Conservation (phyloP, 1,140 invertebrate species). For the Centruroides sculpturatus region DNA sequence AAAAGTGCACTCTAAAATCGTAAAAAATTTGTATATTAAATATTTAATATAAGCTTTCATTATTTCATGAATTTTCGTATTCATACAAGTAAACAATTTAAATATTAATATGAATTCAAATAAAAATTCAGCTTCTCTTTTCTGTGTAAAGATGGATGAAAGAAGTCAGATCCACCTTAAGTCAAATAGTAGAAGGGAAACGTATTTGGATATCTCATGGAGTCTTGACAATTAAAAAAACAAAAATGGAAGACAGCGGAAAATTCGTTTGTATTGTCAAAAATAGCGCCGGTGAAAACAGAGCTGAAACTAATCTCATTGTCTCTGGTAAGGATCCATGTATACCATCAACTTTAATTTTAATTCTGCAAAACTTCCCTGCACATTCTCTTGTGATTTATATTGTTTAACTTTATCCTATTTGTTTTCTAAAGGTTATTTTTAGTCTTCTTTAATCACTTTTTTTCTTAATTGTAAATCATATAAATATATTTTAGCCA, state of each 20-base stretch:
- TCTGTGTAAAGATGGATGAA: constrained; percentile 10
- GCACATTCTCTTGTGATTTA: too few species aligned
- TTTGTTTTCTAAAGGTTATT: too few species aligned
- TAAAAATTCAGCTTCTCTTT: background rate
- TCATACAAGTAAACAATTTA: background rate
- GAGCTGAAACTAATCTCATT: constrained; percentile 58
- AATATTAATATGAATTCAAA: background rate
- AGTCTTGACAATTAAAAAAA: constrained; percentile 13
- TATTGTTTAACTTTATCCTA: too few species aligned
- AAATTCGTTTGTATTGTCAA: constrained; percentile 74
- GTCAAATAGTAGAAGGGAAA: constrained; percentile 4
- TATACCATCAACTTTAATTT: too few species aligned
- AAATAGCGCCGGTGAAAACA: constrained; percentile 70
- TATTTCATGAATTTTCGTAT: too few species aligned
- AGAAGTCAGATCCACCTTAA: constrained; percentile 1
- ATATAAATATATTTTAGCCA: too few species aligned
- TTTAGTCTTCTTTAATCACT: too few species aligned
- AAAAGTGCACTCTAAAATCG: too few species aligned
- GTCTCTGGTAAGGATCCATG: constrained; percentile 39
- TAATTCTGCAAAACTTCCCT: too few species aligned
- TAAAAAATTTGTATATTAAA: too few species aligned
- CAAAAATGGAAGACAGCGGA: constrained; percentile 28
- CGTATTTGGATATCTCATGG: constrained; percentile 13
- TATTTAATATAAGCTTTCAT: too few species aligned
- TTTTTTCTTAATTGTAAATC: too few species aligned